Conservation (phyloP, 2,888 invertebrate genomes). For the Andrena praecox region DNA sequence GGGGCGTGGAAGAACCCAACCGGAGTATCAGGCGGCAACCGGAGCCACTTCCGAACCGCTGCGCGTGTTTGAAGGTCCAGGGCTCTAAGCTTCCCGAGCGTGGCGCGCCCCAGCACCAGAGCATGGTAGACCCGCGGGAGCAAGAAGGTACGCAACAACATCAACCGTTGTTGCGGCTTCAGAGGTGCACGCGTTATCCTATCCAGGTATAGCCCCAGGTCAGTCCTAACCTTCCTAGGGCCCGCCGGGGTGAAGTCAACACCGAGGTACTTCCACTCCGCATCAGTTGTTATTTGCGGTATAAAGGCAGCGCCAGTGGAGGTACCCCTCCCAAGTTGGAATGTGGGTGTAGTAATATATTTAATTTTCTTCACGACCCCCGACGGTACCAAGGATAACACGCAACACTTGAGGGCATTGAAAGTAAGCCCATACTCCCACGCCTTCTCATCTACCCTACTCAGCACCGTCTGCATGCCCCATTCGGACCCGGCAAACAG, state of each 20-base stretch:
- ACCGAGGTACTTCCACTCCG: conserved; percentile 27
- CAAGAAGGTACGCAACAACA: neutral
- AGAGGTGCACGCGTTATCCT: neutral
- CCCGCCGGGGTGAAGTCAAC: neutral
- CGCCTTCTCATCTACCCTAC: neutral
- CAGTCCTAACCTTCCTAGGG: neutral
- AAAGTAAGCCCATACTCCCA: conserved; percentile 15
- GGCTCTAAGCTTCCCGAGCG: neutral
- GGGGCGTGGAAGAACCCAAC: neutral
- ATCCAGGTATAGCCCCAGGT: neutral
- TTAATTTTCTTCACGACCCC: too few relatives aligned
- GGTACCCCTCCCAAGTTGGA: too few relatives aligned
- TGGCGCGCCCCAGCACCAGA: neutral
- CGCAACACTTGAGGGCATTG: conserved; percentile 69
- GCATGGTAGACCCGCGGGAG: neutral
- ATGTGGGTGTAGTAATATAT: too few relatives aligned
- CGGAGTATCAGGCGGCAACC: neutral
- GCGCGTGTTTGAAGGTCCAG: neutral
- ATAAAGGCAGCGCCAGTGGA: neutral
- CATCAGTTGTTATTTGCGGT: neutral
- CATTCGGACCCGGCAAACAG: conserved; percentile 76
- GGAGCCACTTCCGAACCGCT: neutral
- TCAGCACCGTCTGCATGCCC: conserved; percentile 73
- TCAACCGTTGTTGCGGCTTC: neutral
- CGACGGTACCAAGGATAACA: too few relatives aligned